Evolutionary conservation across 2,797 vertebrate genomes (phyloP).

Genomic region (Centropyge bicolor): DNA sequence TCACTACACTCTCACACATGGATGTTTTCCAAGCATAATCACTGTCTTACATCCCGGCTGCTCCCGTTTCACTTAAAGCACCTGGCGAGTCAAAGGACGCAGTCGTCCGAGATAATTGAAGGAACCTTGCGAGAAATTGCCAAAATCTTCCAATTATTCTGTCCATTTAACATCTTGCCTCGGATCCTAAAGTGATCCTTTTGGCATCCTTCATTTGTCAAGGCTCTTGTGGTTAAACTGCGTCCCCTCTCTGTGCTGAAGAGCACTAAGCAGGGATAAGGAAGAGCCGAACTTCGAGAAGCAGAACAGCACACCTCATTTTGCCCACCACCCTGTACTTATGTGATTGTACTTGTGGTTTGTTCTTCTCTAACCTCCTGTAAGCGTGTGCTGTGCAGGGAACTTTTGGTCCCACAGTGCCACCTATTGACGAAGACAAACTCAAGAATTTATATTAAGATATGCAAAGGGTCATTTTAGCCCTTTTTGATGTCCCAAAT

Average conservation of each 20-base stretch:
- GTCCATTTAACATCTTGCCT: constrained; percentile 62
- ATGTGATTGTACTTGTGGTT: constrained; percentile 23
- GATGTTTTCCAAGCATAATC: constrained; percentile 23
- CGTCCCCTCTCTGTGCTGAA: constrained; percentile 12
- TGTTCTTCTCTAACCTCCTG: neutral
- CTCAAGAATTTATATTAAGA: neutral
- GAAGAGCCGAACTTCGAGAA: constrained; percentile 20
- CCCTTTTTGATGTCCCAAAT: neutral
- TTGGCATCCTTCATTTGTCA: constrained; percentile 34
- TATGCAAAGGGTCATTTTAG: neutral
- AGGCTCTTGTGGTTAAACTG: constrained; percentile 11
- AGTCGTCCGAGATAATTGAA: constrained; percentile 37
- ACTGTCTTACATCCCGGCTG: neutral
- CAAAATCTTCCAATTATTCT: constrained; percentile 54
- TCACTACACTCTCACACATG: constrained; percentile 8
- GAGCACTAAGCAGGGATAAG: constrained; percentile 8
- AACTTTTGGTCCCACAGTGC: constrained; percentile 76
- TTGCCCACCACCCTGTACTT: constrained; percentile 29
- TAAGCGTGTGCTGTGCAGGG: neutral
- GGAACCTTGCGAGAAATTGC: constrained; percentile 38
- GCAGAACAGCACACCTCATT: constrained; percentile 18
- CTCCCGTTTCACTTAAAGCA: constrained; percentile 48
- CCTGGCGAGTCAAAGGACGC: constrained; percentile 37
- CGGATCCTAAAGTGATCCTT: constrained; percentile 51
- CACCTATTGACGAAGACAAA: constrained; percentile 66